Evolutionary conservation across 2,113 vertebrate species (phyloP).

Genomic region (Ageneiosus marmoratus): DNA sequence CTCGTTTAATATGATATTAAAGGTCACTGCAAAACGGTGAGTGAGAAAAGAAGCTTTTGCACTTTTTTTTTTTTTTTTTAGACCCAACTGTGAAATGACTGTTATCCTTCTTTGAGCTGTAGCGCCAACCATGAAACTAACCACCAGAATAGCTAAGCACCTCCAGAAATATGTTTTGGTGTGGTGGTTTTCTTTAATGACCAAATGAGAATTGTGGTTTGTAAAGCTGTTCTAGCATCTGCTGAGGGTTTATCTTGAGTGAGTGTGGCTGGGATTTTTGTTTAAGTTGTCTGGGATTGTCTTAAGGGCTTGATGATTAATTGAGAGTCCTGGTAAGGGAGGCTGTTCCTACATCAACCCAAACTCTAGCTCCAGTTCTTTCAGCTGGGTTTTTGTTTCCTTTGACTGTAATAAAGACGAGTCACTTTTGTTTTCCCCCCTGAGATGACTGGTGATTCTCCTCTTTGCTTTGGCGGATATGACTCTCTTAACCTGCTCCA

Average conservation of each 20-base stretch:
- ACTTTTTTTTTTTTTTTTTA: neutral
- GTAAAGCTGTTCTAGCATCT: neutral
- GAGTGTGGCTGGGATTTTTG: conserved; percentile 2
- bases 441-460: neutral
- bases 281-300: conserved; percentile 4
- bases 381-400: neutral
- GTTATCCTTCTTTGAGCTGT: neutral
- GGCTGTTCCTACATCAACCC: neutral
- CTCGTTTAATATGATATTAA: neutral
- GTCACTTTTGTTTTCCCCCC: neutral
- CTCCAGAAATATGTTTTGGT: neutral
- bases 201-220: neutral
- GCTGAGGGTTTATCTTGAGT: conserved; percentile 1
- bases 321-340: neutral
- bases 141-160: neutral
- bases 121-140: neutral
- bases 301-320: conserved; percentile 4
- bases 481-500: conserved; percentile 24
- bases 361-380: neutral
- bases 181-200: neutral
- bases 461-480: neutral
- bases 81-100: neutral
- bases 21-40: neutral
- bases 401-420: conserved; percentile 4
- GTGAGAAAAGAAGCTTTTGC: neutral